Evolutionary conservation across 1,140 invertebrate genomes (phyloP).

Genomic region (Macrocentrus cingulum): DNA sequence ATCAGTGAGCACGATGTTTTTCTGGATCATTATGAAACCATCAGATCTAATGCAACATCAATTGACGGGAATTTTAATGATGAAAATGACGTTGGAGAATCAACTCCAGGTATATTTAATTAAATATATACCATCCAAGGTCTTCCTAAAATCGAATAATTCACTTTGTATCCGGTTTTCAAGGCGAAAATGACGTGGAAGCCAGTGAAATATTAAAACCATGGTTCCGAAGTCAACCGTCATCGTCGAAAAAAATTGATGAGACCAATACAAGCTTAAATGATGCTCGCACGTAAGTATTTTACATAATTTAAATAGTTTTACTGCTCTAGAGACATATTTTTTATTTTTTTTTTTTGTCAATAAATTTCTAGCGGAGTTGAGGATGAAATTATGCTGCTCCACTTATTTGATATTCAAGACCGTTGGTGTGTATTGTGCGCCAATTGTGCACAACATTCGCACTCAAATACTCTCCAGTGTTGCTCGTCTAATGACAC

Average conservation of each 20-base stretch:
- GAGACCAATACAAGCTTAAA: neutral
- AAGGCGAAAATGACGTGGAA: slow-evolving; percentile 75
- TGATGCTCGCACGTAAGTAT: neutral
- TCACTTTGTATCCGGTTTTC: slow-evolving; percentile 31
- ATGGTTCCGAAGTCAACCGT: slow-evolving; percentile 39
- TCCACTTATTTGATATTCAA: slow-evolving; percentile 61
- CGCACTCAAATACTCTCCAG: slow-evolving; percentile 36
- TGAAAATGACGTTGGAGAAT: slow-evolving; percentile 82
- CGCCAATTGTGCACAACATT: slow-evolving; percentile 39
- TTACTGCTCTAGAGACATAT: neutral
- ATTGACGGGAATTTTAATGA: slow-evolving; percentile 68
- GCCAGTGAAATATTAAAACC: slow-evolving; percentile 63
- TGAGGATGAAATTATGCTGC: slow-evolving; percentile 60
- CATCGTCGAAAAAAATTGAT: neutral
- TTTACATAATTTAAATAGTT: neutral
- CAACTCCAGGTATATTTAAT: slow-evolving; percentile 70
- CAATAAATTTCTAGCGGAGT: slow-evolving; percentile 40
- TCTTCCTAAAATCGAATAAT: neutral
- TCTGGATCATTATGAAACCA: slow-evolving; percentile 60
- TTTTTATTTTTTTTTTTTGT: neutral
- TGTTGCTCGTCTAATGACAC: slow-evolving; percentile 16
- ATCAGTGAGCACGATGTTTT: slow-evolving; percentile 70
- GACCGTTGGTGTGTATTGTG: slow-evolving; percentile 48
- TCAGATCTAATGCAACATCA: slow-evolving; percentile 50
- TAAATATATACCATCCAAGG: neutral